Conservation (phyloP, 2,888 invertebrate genomes). For the Eueremaeus valkanovi region DNA sequence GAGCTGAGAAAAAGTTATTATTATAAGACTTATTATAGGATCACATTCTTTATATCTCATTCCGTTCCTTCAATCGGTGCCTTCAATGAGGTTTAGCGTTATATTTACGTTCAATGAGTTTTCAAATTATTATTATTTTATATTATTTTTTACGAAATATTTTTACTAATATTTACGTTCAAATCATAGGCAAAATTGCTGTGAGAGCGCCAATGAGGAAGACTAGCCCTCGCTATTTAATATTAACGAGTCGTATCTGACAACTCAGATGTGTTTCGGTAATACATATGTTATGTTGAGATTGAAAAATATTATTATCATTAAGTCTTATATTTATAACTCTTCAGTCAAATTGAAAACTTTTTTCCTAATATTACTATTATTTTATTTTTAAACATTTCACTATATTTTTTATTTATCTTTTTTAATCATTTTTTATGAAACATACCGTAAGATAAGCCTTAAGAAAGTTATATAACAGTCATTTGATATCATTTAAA, state of each 20-base stretch:
- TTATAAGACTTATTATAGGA: slow-evolving; percentile 16
- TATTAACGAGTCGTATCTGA: not conserved
- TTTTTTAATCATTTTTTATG: too few relatives aligned
- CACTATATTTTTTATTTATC: not conserved
- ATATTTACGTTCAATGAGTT: slow-evolving; percentile 11
- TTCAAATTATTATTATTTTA: not conserved
- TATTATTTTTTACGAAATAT: not conserved
- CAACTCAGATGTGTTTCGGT: not conserved
- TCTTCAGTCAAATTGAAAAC: too few relatives aligned
- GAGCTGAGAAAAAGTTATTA: not conserved
- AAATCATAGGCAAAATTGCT: slow-evolving; percentile 3
- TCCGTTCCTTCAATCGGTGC: not conserved
- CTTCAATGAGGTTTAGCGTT: too few relatives aligned
- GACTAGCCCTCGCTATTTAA: not conserved
- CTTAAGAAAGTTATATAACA: too few relatives aligned
- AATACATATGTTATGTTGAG: not conserved
- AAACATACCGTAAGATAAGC: too few relatives aligned
- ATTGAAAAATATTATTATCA: not conserved
- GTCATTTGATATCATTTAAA: too few relatives aligned
- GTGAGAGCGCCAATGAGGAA: slow-evolving; percentile 1
- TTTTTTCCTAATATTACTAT: not conserved
- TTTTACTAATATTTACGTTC: not conserved
- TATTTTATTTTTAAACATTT: not conserved
- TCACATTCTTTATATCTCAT: not conserved
- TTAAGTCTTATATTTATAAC: not conserved